phyloP scores from a whole-genome alignment of 2,888 invertebrate genomes.

The Lasius fuliginosus region DNA sequence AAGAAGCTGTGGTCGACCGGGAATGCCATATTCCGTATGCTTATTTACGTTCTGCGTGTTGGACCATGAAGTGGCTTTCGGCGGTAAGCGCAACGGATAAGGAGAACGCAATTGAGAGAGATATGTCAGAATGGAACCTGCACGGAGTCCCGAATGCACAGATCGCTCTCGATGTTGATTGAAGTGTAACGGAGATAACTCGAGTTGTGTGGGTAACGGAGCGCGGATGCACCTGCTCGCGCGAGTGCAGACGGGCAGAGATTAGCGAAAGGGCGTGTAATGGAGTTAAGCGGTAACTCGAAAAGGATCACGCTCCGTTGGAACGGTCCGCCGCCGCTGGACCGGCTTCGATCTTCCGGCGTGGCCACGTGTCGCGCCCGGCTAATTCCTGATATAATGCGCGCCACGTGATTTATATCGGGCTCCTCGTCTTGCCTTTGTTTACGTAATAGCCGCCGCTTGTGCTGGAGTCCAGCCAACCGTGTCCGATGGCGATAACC shows the following conservation, averaged over 20 bases:
- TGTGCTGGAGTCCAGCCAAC: constrained; percentile 69
- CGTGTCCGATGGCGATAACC: constrained; percentile 69
- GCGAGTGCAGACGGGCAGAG: constrained; percentile 68
- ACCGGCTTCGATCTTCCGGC: constrained; percentile 56
- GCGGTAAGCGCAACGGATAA: constrained; percentile 59
- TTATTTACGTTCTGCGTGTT: constrained; percentile 53
- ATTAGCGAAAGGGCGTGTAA: constrained; percentile 79
- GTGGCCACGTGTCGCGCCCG: constrained; percentile 65
- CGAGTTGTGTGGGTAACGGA: constrained; percentile 79
- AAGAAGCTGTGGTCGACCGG: not conserved
- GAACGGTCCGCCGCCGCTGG: constrained; percentile 70
- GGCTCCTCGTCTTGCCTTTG: constrained; percentile 63
- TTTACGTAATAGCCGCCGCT: constrained; percentile 69
- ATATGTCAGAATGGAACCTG: constrained; percentile 61
- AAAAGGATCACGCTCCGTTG: constrained; percentile 81
- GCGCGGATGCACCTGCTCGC: constrained; percentile 81
- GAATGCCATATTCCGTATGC: not conserved
- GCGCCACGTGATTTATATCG: constrained; percentile 70
- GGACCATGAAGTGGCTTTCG: constrained; percentile 22
- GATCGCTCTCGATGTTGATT: constrained; percentile 83
- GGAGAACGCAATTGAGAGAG: constrained; percentile 52
- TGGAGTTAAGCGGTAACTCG: constrained; percentile 77
- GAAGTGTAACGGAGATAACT: constrained; percentile 85
- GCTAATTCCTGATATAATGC: constrained; percentile 70
- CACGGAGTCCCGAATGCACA: constrained; percentile 72